Base-by-base conservation (phyloP, 2,888 invertebrate species). In the Andrena marginata region DNA sequence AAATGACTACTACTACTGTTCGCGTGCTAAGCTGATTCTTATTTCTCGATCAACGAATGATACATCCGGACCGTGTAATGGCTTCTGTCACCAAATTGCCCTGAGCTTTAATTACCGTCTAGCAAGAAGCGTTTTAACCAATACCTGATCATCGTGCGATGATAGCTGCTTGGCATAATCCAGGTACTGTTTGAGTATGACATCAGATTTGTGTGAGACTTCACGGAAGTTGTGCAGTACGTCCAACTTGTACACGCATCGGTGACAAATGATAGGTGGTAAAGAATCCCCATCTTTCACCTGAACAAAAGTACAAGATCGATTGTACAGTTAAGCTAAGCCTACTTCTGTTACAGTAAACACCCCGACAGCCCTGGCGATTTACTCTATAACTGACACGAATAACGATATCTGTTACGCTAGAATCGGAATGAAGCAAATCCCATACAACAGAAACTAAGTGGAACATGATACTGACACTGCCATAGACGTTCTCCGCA, bases 151-250 rank as follows among this genome's bases (percentile, higher is more conserved):
- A 96, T 96, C 93, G 95, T 95, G 88, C 95, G 95, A 94, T 84
- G 95, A 94, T 88, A 94, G 91, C 85, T 96, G 96, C 94, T 96
- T 96, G 81, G 97, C 96, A 94, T 96, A 96, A 90, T 96, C 96
- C 91, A 97, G 94, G 95, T 97, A 97, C 94, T 97, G 96, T 94
- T 96, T 96, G 92, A 97, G 95, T 89, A 97, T 95, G 91, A 96
- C 95, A 94, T 97, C 97, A 64, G 97, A 96, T 94, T 97, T 97
- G 90, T 96, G 96, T 92, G 97, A 96, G 88, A 96, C 95, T 93
- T 97, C 96, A 94, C 96, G 96, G 95, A 97, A 97, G 91, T 96
- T 96, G 94, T 96, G 96, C 90, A 97, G 96, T 83, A 96, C 96
- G 93, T 97, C 96, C 91, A 97, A 95, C 93, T 97, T 97, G 91